Evolutionary conservation across 2,797 vertebrate species (phyloP).

Genomic region (Chlorospingus semifuscus): DNA sequence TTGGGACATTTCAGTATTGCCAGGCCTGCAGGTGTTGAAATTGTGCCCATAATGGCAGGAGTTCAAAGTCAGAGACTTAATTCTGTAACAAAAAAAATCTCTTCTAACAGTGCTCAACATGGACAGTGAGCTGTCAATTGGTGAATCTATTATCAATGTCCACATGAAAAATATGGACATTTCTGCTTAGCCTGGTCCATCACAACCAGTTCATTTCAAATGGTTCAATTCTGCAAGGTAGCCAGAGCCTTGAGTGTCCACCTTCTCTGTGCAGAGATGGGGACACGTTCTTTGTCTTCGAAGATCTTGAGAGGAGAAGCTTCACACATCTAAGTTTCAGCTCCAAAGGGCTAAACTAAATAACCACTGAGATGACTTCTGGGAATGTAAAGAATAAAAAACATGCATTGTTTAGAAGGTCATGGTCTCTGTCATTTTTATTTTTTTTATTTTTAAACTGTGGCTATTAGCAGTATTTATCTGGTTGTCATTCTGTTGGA

Average conservation of each 20-base stretch:
- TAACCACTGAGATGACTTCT: background rate
- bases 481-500: conserved; percentile 65
- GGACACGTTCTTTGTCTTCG: background rate
- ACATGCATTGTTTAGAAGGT: background rate
- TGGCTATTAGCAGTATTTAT: background rate
- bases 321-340: background rate
- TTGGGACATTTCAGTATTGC: background rate
- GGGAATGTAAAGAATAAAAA: background rate
- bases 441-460: background rate
- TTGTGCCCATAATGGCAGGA: background rate
- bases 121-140: background rate
- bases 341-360: background rate
- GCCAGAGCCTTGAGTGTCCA: background rate
- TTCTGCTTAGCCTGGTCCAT: background rate
- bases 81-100: background rate
- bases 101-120: background rate
- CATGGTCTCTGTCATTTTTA: background rate
- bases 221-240: background rate
- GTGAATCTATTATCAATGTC: background rate
- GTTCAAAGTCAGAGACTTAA: background rate
- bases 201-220: background rate
- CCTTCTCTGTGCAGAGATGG: background rate
- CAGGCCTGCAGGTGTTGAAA: background rate
- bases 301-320: background rate
- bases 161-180: background rate